Evolutionary conservation across 2,888 invertebrate genomes (phyloP), one percentile per base, ranked within the genome.

Genomic region (Agrochola macilenta): DNA sequence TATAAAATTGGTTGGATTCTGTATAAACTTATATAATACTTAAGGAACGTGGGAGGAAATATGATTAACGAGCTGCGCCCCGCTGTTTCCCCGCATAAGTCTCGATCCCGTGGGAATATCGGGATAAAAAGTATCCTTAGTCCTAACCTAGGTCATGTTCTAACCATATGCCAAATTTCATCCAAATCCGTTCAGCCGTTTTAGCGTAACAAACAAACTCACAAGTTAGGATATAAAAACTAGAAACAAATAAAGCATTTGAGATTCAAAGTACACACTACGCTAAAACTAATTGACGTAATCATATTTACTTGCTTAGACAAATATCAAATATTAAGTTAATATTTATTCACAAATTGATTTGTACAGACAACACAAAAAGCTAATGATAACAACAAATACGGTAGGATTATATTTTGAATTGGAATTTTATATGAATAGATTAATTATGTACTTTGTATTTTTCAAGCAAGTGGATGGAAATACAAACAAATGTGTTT

Each of bases 321-420:
- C 69, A 76, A 82, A 82, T 79, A 72, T 46, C 63, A 81, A 78
- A 78, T 65, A 64, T 64, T n/a, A 49, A 74, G 60, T 78, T 69
- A 87, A 85, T 87, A 70, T 86, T 87, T 81, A 74, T 64, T 57
- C 43, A 74, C 66, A 81, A 77, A 84, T 69, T 84, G 57, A 65
- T 79, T 83, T 78, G 76, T 69, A 76, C 23, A 39, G 54, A 35
- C 52, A 74, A 79, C 61, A 74, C 63, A 79, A 79, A 75, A 84
- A 68, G 52, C 61, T 66, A 81, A 84, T 66, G 65, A 72, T 60
- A 73, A 78, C 26, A 77, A 58, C 60, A 64, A 83, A 84, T 72
- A 84, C 35, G 11, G 30, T 69, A 69, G 35, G 12, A 69, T 57
- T 72, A 84, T 74, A 77, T 65, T 78, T 72, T 81, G 69, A 81